These are phyloP conservation scores for Lamellibrachia satsuma DNA, from an alignment of 2,888 invertebrate species.

Conservation along the genomic window DNA sequence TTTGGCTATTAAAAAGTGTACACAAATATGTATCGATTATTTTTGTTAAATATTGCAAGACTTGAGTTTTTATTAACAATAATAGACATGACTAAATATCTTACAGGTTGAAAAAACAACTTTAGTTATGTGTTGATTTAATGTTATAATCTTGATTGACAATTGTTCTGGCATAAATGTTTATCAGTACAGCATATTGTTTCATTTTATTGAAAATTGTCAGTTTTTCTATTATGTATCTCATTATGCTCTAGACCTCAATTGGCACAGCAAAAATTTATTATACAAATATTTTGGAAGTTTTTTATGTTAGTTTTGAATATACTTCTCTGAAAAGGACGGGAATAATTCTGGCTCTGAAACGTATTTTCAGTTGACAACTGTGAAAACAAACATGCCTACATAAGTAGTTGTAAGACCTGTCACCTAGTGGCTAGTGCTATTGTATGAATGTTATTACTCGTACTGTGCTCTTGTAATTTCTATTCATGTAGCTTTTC, in stretches of 20 bases:
- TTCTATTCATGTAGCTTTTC: not conserved
- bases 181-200: not conserved
- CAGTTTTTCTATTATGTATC: not conserved
- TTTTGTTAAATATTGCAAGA: not conserved
- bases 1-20: not conserved
- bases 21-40: not conserved
- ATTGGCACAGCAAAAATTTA: not conserved
- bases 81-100: not conserved
- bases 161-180: not conserved
- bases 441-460: not conserved
- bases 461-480: not conserved
- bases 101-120: not conserved
- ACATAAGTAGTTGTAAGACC: not conserved
- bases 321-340: not conserved
- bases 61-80: not conserved
- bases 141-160: not conserved
- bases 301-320: not conserved
- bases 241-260: not conserved
- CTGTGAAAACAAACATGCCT: not conserved
- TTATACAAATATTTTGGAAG: not conserved
- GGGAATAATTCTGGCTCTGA: not conserved
- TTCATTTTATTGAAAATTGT: not conserved
- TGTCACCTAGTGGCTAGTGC: not conserved
- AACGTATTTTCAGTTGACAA: not conserved
- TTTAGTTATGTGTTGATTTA: not conserved